Conservation (phyloP, 2,888 invertebrate species). For the Philereme transversata region DNA sequence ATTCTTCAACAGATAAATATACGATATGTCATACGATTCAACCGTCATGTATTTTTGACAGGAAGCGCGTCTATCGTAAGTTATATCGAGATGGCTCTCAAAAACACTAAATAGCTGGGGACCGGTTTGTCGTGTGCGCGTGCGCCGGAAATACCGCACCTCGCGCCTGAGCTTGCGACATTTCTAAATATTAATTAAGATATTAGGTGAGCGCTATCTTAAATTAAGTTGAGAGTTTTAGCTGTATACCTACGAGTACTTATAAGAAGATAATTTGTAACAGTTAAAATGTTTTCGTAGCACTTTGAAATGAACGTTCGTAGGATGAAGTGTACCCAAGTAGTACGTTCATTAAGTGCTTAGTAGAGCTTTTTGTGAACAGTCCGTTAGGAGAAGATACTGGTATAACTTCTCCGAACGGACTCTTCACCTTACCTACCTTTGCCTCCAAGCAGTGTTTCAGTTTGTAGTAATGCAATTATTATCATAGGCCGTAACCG, state of each 20-base stretch:
- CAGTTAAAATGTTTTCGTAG: too few relatives aligned
- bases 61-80: slow-evolving; percentile 73
- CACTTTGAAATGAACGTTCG: too few relatives aligned
- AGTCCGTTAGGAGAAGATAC: too few relatives aligned
- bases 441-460: too few relatives aligned
- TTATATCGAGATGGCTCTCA: slow-evolving; percentile 64
- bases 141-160: slow-evolving; percentile 55
- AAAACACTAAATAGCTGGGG: slow-evolving; percentile 59
- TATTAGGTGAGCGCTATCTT: slow-evolving; percentile 18
- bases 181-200: slow-evolving; percentile 51
- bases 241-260: background rate
- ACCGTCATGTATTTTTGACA: slow-evolving; percentile 57
- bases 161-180: slow-evolving; percentile 51
- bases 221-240: slow-evolving; percentile 5
- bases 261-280: background rate
- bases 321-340: too few relatives aligned
- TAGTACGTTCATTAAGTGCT: too few relatives aligned
- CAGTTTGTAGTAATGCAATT: too few relatives aligned
- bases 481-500: too few relatives aligned
- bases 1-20: slow-evolving; percentile 1
- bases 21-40: slow-evolving; percentile 3
- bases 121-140: slow-evolving; percentile 79
- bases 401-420: too few relatives aligned
- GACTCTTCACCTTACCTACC: too few relatives aligned
- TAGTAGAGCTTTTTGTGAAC: too few relatives aligned